These are phyloP conservation scores for Cydia strobilella DNA, from an alignment of 1,140 invertebrate species.

Conservation along the genomic window DNA sequence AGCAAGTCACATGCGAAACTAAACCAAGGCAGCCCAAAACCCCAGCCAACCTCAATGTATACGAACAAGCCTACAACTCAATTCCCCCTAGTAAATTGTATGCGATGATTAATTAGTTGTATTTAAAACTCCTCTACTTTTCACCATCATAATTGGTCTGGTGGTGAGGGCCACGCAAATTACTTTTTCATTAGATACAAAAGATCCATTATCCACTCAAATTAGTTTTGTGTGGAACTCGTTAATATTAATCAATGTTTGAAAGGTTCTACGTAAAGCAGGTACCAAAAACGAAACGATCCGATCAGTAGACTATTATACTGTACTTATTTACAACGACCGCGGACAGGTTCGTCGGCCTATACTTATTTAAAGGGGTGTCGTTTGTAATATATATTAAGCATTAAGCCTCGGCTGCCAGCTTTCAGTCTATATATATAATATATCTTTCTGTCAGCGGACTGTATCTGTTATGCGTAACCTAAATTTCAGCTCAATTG, in stretches of 20 bases:
- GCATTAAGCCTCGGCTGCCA: background rate
- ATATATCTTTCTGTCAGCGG: too few relatives aligned
- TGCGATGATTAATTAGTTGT: conserved; percentile 59
- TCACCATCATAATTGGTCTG: conserved; percentile 55
- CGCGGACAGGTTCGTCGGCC: background rate
- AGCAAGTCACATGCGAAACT: background rate
- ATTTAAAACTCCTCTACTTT: conserved; percentile 49
- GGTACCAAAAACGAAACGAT: conserved; percentile 20
- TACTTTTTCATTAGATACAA: conserved; percentile 68
- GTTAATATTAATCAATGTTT: conserved; percentile 63
- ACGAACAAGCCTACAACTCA: conserved; percentile 20
- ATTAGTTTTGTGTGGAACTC: conserved; percentile 60
- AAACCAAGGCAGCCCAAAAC: background rate
- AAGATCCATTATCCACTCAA: conserved; percentile 68
- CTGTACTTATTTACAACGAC: background rate
- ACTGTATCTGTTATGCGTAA: too few relatives aligned
- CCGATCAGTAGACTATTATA: conserved; percentile 9
- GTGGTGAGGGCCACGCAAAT: conserved; percentile 51
- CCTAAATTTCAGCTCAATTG: too few relatives aligned
- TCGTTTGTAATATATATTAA: background rate
- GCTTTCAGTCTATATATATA: background rate
- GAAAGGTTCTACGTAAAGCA: conserved; percentile 42
- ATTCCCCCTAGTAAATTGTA: conserved; percentile 35
- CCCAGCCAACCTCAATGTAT: background rate
- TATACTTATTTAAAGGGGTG: background rate